phyloP scores from a whole-genome alignment of 2,113 vertebrate species.

The Azemiops feae region DNA sequence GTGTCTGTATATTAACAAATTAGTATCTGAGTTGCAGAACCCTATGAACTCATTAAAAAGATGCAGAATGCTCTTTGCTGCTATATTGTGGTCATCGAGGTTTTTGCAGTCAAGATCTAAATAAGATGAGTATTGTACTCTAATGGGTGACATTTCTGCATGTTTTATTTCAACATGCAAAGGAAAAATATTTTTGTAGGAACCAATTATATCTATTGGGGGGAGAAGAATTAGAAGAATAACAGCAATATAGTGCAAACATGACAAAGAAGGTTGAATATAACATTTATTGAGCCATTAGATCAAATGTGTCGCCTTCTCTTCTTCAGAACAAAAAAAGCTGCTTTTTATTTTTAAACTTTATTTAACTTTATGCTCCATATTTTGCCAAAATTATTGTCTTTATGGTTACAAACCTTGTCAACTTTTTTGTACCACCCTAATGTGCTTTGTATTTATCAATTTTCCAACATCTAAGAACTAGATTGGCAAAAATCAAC shows the following conservation, averaged over 20 bases:
- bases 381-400: slow-evolving; percentile 15
- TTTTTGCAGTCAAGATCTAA: background rate
- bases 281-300: background rate
- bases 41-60: background rate
- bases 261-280: background rate
- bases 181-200: background rate
- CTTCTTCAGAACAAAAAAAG: background rate
- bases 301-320: background rate
- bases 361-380: too few relatives aligned
- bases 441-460: background rate
- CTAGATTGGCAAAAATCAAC: background rate
- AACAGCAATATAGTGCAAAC: background rate
- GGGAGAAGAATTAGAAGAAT: background rate
- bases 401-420: background rate
- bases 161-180: background rate
- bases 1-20: background rate
- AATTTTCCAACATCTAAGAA: background rate
- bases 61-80: background rate
- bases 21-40: background rate
- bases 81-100: background rate
- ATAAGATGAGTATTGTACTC: background rate
- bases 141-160: background rate
- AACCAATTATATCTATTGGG: background rate
- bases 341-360: background rate
- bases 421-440: background rate